Evolutionary conservation across 2,888 invertebrate species (phyloP).

Genomic region (Andrena trimmerana): DNA sequence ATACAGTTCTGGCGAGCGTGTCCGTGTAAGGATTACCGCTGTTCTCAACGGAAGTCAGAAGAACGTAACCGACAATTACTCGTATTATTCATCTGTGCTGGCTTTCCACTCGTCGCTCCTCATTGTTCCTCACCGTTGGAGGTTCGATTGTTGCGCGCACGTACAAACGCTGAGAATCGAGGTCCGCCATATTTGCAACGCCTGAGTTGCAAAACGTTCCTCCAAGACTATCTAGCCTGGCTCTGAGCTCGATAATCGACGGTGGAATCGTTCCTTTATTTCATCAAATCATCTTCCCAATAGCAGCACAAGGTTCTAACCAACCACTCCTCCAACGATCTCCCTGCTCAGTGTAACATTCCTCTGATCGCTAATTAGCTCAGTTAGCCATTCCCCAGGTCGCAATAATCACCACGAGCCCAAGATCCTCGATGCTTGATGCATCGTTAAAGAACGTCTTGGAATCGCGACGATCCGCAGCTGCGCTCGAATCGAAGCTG

Average conservation of each 20-base stretch:
- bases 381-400: slow-evolving; percentile 1
- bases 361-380: slow-evolving; percentile 4
- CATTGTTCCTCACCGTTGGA: slow-evolving; percentile 15
- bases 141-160: slow-evolving; percentile 21
- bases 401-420: too few relatives aligned
- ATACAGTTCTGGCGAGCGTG: slow-evolving; percentile 21
- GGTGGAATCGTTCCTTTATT: too few relatives aligned
- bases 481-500: slow-evolving; percentile 18
- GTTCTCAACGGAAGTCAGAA: slow-evolving; percentile 5
- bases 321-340: background rate
- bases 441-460: slow-evolving; percentile 19
- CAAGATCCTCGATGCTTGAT: slow-evolving; percentile 4
- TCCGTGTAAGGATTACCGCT: slow-evolving; percentile 13
- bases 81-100: slow-evolving; percentile 32
- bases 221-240: slow-evolving; percentile 4
- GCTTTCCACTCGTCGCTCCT: slow-evolving; percentile 5
- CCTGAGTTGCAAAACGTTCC: slow-evolving; percentile 52
- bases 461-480: slow-evolving; percentile 27
- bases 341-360: background rate
- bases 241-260: background rate
- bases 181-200: slow-evolving; percentile 56
- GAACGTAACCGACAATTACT: slow-evolving; percentile 12
- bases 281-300: too few relatives aligned
- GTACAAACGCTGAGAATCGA: slow-evolving; percentile 57
- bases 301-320: too few relatives aligned